Evolutionary conservation across 2,113 vertebrate species (phyloP).

Genomic region (Blennius ocellaris): DNA sequence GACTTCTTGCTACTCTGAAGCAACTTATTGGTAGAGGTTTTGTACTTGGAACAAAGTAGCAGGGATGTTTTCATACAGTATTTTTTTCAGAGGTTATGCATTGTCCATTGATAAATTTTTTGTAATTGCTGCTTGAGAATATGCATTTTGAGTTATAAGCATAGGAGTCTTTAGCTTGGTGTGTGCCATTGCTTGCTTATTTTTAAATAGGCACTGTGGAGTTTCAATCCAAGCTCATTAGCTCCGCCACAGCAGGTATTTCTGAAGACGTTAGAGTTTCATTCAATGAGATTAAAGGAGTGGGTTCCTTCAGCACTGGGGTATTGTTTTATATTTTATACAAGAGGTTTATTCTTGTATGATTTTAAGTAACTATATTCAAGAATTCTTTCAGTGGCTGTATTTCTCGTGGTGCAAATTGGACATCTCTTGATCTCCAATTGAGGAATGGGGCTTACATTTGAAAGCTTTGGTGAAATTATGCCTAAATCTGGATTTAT

Average conservation of each 20-base stretch:
- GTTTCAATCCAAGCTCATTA: constrained; percentile 50
- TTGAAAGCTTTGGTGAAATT: constrained; percentile 54
- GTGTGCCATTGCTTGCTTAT: constrained; percentile 72
- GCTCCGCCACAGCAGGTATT: constrained; percentile 58
- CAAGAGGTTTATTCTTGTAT: constrained; percentile 76
- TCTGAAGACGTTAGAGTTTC: constrained; percentile 69
- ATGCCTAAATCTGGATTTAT: constrained; percentile 51
- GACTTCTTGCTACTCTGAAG: constrained; percentile 99
- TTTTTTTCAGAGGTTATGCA: constrained; percentile 99
- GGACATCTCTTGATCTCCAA: constrained; percentile 39
- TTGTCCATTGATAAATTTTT: constrained; percentile 99
- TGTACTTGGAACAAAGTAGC: constrained; percentile 99
- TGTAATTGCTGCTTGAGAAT: constrained; percentile 99
- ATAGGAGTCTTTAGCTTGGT: constrained; percentile 86
- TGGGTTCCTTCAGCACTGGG: constrained; percentile 72
- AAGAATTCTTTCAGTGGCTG: constrained; percentile 70
- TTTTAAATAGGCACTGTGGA: constrained; percentile 63
- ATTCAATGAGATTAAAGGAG: constrained; percentile 64
- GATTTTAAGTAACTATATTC: constrained; percentile 74
- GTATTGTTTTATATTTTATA: constrained; percentile 77
- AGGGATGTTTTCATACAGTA: constrained; percentile 99
- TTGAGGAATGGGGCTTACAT: constrained; percentile 36
- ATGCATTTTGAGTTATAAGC: constrained; percentile 98
- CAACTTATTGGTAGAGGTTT: constrained; percentile 99
- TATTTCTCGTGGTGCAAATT: constrained; percentile 67